Percentiles rank a stretch among this genome's conserved stretches.
These are phyloP conservation scores for Solen grandis DNA, from an alignment of 1,140 invertebrate genomes.

Conservation along the genomic window DNA sequence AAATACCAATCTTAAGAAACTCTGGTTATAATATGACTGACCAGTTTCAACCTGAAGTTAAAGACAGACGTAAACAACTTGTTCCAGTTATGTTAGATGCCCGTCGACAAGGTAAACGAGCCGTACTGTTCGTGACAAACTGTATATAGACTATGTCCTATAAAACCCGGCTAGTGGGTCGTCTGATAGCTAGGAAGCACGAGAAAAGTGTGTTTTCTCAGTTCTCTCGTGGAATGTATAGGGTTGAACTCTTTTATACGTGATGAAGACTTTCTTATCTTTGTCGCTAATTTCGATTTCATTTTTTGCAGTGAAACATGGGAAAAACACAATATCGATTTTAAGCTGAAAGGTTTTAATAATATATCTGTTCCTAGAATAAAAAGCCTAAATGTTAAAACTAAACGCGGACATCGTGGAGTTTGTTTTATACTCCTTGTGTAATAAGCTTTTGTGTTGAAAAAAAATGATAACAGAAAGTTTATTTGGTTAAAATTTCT, in stretches of 20 bases:
- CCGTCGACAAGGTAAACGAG: no score
- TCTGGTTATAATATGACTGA: not conserved
- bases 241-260: not conserved
- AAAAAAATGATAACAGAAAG: no score
- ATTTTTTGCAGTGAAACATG: slow-evolving; percentile 7
- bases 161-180: not conserved
- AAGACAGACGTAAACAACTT: not conserved
- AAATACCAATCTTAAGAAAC: not conserved
- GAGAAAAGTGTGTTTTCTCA: no score
- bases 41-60: not conserved
- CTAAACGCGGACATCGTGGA: slow-evolving; percentile 11
- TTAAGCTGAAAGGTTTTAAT: slow-evolving; percentile 1
- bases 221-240: slow-evolving; percentile 8
- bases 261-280: not conserved
- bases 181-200: not conserved
- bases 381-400: slow-evolving; percentile 12
- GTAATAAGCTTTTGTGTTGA: slow-evolving; percentile 6
- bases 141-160: not conserved
- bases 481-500: not conserved
- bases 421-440: not conserved
- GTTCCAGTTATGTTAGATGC: no score
- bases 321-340: not conserved
- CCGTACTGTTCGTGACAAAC: not conserved
- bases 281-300: not conserved
- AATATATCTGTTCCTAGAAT: not conserved